phyloP scores from a whole-genome alignment of 53 echinoderm and acorn worm genomes.

The Crossaster papposus region DNA sequence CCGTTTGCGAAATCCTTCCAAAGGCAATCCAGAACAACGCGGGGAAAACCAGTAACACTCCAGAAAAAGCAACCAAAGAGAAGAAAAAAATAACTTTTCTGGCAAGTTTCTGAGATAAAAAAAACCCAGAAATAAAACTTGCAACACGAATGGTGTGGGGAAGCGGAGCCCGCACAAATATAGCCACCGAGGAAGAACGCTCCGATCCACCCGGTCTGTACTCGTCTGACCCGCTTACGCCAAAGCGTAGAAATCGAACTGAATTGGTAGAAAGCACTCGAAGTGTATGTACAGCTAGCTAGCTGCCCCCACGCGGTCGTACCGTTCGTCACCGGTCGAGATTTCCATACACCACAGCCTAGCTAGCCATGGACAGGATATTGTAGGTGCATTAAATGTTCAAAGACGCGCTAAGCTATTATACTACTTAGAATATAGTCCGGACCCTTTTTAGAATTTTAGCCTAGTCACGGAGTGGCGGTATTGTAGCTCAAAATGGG shows the following conservation, averaged over 20 bases:
- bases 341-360: background rate
- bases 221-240: background rate
- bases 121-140: background rate
- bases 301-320: background rate
- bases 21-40: background rate
- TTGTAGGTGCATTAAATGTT: conserved; percentile 1
- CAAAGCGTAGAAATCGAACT: background rate
- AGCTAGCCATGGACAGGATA: background rate
- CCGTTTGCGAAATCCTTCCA: background rate
- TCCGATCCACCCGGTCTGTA: background rate
- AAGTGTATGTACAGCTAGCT: background rate
- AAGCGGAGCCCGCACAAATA: background rate
- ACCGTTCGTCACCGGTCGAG: background rate
- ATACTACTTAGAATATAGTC: background rate
- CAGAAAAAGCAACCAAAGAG: background rate
- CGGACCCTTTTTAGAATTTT: background rate
- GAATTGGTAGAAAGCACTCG: background rate
- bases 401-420: conserved; percentile 15
- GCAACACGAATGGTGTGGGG: background rate
- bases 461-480: conserved; percentile 3
- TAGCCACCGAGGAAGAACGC: background rate
- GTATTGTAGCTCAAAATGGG: background rate
- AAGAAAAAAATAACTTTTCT: background rate
- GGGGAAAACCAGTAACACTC: background rate
- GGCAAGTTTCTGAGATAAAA: background rate